These are phyloP conservation scores for Lerema accius DNA, from an alignment of 1,140 invertebrate genomes.

Conservation along the genomic window DNA sequence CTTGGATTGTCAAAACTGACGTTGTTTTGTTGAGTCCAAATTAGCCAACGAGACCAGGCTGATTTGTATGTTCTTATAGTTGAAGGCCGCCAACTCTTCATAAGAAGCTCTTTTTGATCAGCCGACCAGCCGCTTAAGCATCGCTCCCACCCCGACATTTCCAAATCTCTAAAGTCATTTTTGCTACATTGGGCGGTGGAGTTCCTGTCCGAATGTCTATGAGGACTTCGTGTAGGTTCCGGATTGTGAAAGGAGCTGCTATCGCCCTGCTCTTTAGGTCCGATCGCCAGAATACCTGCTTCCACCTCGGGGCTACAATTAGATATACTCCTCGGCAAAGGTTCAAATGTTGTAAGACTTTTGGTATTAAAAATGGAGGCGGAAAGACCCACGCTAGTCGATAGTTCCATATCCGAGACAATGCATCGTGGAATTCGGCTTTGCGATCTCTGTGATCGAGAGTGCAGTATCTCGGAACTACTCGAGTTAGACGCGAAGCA, in stretches of 20 bases:
- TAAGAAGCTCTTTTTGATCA: constrained; percentile 25
- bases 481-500: not conserved
- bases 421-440: not conserved
- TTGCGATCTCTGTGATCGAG: not conserved
- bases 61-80: constrained; percentile 38
- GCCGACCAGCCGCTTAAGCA: constrained; percentile 30
- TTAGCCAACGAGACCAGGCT: constrained; percentile 39
- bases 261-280: constrained; percentile 33
- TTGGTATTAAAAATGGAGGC: not conserved
- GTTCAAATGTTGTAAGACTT: not conserved
- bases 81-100: constrained; percentile 35
- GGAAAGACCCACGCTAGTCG: not conserved
- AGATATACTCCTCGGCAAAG: not conserved
- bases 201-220: constrained; percentile 37
- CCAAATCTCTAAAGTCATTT: constrained; percentile 42
- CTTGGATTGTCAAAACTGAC: constrained; percentile 21
- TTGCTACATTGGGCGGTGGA: constrained; percentile 30
- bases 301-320: constrained; percentile 13
- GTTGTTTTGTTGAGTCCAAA: constrained; percentile 24
- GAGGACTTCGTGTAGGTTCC: constrained; percentile 26
- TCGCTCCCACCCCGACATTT: constrained; percentile 46
- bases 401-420: not conserved
- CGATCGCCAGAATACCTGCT: constrained; percentile 35
- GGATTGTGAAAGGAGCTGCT: constrained; percentile 23
- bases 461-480: not conserved